phyloP scores from a whole-genome alignment of 2,888 invertebrate species.

The Eremobia ochroleuca region DNA sequence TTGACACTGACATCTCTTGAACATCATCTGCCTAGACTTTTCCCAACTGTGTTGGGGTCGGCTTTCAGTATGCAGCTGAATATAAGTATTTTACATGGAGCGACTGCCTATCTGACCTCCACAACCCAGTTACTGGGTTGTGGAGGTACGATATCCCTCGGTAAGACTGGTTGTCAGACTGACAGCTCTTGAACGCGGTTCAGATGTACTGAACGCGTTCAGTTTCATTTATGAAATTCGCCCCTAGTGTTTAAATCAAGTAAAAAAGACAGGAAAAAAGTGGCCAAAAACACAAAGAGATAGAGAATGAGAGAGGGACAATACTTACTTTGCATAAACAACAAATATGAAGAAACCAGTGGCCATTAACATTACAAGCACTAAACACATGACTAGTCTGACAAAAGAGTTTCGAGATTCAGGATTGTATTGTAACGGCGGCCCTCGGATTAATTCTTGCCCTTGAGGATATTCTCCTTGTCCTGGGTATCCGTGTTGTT shows the following conservation, averaged over 20 bases:
- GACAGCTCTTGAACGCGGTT: background rate
- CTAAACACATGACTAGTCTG: slow-evolving; percentile 37
- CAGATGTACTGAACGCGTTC: background rate
- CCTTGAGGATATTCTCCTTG: slow-evolving; percentile 10
- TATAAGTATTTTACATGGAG: background rate
- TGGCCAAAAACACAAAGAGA: background rate
- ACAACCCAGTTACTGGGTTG: background rate
- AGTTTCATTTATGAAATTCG: background rate
- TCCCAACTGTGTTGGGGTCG: background rate
- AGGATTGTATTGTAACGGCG: slow-evolving; percentile 68
- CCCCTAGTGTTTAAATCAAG: background rate
- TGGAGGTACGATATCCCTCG: no score
- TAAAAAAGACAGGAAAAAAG: background rate
- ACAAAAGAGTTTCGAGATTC: slow-evolving; percentile 65
- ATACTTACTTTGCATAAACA: slow-evolving; percentile 41
- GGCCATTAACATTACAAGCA: slow-evolving; percentile 22
- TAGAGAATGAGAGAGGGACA: background rate
- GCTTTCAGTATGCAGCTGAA: background rate
- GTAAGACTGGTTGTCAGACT: background rate
- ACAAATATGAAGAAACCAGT: slow-evolving; percentile 11
- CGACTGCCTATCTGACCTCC: background rate
- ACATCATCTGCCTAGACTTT: background rate
- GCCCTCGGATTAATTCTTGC: background rate
- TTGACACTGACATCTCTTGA: background rate
- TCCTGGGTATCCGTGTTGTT: background rate